Base-by-base conservation (phyloP, 1,140 invertebrate genomes). In the Achatina immaculata region DNA sequence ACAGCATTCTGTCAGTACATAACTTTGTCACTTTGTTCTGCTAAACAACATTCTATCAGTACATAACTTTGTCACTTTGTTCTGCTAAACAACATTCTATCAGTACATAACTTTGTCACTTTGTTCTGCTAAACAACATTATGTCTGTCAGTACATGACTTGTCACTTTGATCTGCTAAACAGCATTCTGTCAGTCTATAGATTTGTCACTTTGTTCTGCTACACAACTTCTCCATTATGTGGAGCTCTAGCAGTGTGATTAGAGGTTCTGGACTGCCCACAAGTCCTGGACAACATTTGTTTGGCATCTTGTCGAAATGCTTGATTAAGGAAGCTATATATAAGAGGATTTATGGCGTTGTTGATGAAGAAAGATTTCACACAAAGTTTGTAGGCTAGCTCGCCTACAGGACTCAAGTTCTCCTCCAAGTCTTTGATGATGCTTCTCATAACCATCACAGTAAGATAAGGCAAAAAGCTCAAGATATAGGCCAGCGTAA, bases 291-390 rank as follows among this genome's bases (percentile, higher is more conserved):
- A 69, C n/a, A 88, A 36, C 51, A 85, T 74, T 34, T 82, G 82
- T 31, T 78, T 81, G 2, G 83, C 83, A 55, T 88, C 87, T 34
- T 81, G 81, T 11, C 87, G 43, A 79, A 88, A 88, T 43, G 81
- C 82, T 24, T 84, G 78, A 78, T 88, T 88, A 34, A 88, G 81
- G 77, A 87, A 88, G 72, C 86, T 87, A 81, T 88, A 88, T 34
- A 88, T 86, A 34, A 88, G 36, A 3, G 87, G 87, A 81, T 88
- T 88, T 40, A 87, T 86, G 38, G 87, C 87, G 78, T 87, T 88
- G 82, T 88, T 88, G 69, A 88, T 85, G 84, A 88, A 87, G 77
- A 87, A 88, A 0, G 87, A 88, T 69, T 88, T 88, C 21, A 87
- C 84, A 62, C 84, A 86, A 45, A 88, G 85, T 82, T 88, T 88